phyloP scores from a whole-genome alignment of 2,888 invertebrate genomes.

The Cosmia pyralina region DNA sequence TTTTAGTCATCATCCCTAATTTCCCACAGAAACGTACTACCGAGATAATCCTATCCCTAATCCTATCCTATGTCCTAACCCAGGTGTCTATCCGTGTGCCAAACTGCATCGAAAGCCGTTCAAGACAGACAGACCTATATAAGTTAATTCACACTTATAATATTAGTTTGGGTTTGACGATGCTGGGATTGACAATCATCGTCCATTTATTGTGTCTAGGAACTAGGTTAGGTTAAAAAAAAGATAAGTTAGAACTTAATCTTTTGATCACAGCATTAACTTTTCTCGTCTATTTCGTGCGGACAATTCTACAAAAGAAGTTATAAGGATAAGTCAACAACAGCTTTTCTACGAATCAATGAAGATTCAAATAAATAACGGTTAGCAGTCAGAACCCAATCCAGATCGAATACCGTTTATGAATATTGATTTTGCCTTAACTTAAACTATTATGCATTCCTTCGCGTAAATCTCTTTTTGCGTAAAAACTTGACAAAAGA shows the following conservation, averaged over 20 bases:
- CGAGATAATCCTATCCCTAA: too few relatives aligned
- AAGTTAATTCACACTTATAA: not conserved
- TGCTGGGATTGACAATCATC: not conserved
- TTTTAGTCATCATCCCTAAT: too few relatives aligned
- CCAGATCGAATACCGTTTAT: slow-evolving; percentile 39
- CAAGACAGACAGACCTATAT: too few relatives aligned
- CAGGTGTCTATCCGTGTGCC: too few relatives aligned
- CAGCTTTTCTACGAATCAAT: not conserved
- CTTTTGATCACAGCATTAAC: not conserved
- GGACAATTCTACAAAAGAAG: not conserved
- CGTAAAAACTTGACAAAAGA: slow-evolving; percentile 58
- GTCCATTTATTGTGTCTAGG: not conserved
- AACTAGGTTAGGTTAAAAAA: too few relatives aligned
- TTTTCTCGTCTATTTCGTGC: not conserved
- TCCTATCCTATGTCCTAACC: too few relatives aligned
- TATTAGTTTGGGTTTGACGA: not conserved
- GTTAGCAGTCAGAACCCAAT: slow-evolving; percentile 3
- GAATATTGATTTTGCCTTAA: slow-evolving; percentile 53
- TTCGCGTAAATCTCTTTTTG: slow-evolving; percentile 52
- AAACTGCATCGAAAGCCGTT: too few relatives aligned
- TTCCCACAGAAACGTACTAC: too few relatives aligned
- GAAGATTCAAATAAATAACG: slow-evolving; percentile 2
- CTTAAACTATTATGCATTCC: slow-evolving; percentile 50
- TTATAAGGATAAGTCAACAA: not conserved
- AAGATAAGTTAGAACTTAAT: not conserved